Percentiles rank a stretch among this genome's conserved stretches.
phyloP scores from a whole-genome alignment of 2,888 invertebrate species.

The Chouioia cunea region DNA sequence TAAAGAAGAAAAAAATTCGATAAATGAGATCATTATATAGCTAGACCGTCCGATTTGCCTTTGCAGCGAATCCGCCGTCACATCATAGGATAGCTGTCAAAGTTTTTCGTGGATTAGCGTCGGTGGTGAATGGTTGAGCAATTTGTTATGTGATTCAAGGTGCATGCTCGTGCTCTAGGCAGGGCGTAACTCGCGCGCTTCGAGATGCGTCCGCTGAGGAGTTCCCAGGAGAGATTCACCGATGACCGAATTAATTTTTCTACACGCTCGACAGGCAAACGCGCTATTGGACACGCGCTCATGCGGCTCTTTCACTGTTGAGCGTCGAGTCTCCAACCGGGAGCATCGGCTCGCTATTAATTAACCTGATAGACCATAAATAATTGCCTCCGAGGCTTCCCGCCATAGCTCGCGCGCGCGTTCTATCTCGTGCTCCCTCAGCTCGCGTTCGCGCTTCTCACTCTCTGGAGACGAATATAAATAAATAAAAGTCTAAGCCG shows the following conservation, averaged over 20 bases:
- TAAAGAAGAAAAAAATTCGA: too few relatives aligned
- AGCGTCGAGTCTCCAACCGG: conserved; percentile 22
- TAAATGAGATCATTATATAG: too few relatives aligned
- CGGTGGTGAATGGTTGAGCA: conserved; percentile 38
- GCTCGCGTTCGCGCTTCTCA: conserved; percentile 47
- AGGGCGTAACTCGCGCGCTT: conserved; percentile 40
- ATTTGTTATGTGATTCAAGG: conserved; percentile 48
- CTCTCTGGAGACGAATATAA: conserved; percentile 64
- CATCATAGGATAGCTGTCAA: conserved; percentile 5
- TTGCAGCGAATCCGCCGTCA: too few relatives aligned
- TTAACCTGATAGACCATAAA: conserved; percentile 66
- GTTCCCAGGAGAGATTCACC: conserved; percentile 47
- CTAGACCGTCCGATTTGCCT: too few relatives aligned
- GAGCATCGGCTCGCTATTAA: conserved; percentile 62
- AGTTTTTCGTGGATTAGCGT: not conserved
- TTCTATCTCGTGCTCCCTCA: conserved; percentile 15
- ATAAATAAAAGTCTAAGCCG: conserved; percentile 64
- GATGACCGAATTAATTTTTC: conserved; percentile 59
- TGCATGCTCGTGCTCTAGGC: not conserved
- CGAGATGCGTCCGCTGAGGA: conserved; percentile 17
- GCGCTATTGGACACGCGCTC: conserved; percentile 45
- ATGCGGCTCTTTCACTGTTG: conserved; percentile 1
- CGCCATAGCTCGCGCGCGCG: too few relatives aligned
- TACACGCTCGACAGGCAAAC: conserved; percentile 47
- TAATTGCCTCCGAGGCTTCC: conserved; percentile 56